A percentile compares a stretch with the other conserved stretches of the same genome.
phyloP scores from a whole-genome alignment of 2,888 invertebrate species.

The Choreutis nemorana region DNA sequence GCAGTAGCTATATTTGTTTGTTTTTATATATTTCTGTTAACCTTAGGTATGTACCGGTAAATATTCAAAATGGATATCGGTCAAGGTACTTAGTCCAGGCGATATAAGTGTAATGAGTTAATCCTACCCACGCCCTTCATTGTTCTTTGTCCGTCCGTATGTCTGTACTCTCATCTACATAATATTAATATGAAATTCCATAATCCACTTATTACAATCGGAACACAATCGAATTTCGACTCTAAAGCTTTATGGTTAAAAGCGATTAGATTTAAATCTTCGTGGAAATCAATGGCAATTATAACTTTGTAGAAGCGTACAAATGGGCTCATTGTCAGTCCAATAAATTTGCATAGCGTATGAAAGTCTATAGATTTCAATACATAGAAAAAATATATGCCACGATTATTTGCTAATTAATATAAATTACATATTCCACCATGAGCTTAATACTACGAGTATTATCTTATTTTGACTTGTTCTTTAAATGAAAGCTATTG shows the following conservation, averaged over 20 bases:
- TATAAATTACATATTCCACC: too few species aligned
- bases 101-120: conserved; percentile 47
- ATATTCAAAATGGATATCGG: conserved; percentile 48
- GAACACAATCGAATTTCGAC: conserved; percentile 9
- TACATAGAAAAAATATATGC: too few species aligned
- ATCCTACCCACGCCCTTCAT: conserved; percentile 56
- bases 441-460: too few species aligned
- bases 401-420: too few species aligned
- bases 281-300: conserved; percentile 6
- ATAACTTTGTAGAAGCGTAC: conserved; percentile 21
- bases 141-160: conserved; percentile 54
- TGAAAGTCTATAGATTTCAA: conserved; percentile 29
- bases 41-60: conserved; percentile 14
- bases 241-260: conserved; percentile 11
- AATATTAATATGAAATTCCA: conserved; percentile 25
- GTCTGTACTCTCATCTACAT: conserved; percentile 38
- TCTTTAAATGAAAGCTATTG: too few species aligned
- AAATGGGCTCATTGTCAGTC: conserved; percentile 58
- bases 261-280: conserved; percentile 5
- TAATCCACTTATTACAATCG: neutral
- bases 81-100: conserved; percentile 53
- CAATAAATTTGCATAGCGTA: conserved; percentile 58
- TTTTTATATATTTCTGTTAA: conserved; percentile 13
- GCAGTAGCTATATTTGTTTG: too few species aligned
- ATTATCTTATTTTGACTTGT: too few species aligned